Evolutionary conservation across 2,797 vertebrate species (phyloP), one percentile per base, ranked within the genome.

Genomic region (Chrysocyon brachyurus): DNA sequence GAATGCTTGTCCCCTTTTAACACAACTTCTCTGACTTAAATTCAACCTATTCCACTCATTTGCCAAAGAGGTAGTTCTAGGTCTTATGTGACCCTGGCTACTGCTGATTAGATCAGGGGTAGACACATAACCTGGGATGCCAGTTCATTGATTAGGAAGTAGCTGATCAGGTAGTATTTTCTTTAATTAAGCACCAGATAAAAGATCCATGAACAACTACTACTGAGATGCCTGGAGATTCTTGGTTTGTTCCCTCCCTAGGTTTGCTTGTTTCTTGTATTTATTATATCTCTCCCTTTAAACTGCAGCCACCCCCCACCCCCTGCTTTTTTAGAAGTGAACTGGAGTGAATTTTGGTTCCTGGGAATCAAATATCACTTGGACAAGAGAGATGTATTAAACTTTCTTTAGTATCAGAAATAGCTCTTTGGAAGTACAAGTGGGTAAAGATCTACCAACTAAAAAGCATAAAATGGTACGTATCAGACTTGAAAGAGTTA

Each of bases 361-460:
- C 40, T 78, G 92, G 72, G 7, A 40, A 89, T 91, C 56, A 90
- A 96, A 63, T 19, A 87, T 49, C 46, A 33, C 19, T 28, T 2
- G 52, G 79, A 24, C 49, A 59, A 64, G 36, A 82, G 40, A 91
- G 31, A 72, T n/a, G 3, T 91, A 66, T 87, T 84, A 87, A 94
- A 72, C 16, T 78, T 75, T 56, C 56, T 89, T 84, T 91, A 94
- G 68, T 73, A 92, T 61, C 31, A 83, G 84, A 57, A 91, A 89
- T 8, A 94, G 82, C 4, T 59, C 28, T 79, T 57, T 63, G 26
- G 24, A 93, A 90, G 54, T 66, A 56, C 31, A 91, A 70, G 89
- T 31, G 24, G 22, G 61, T 56, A 16, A 92, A 66, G 14, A 3
- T 26, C 14, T 6, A 36, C 33, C 6, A 22, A 3, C 11, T 91